Percentiles rank a stretch among this genome's conserved stretches.
These are phyloP conservation scores for Phortica variegata DNA, from an alignment of 1,140 invertebrate genomes.

Conservation along the genomic window DNA sequence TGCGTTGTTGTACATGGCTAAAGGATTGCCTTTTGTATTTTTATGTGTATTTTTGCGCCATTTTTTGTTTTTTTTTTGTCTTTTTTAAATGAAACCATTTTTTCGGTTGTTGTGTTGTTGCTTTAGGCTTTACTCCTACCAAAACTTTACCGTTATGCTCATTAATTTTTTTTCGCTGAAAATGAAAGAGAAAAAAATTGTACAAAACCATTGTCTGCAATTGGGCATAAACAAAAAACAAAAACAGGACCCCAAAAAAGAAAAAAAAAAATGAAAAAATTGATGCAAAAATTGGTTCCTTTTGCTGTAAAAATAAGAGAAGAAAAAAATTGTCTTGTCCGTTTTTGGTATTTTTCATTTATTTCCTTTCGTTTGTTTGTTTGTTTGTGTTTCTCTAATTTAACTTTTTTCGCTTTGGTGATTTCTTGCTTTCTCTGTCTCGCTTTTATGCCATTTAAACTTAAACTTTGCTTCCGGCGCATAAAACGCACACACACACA, in stretches of 20 bases:
- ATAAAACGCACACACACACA: not conserved
- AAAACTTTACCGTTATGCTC: slow-evolving; percentile 45
- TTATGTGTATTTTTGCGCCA: slow-evolving; percentile 9
- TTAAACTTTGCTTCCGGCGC: slow-evolving; percentile 1
- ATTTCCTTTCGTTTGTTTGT: too few relatives aligned
- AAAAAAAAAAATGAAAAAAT: slow-evolving; percentile 13
- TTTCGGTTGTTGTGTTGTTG: too few relatives aligned
- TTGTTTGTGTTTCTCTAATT: too few relatives aligned
- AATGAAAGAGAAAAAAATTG: slow-evolving; percentile 16
- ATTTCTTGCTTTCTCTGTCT: too few relatives aligned
- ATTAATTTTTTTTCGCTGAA: slow-evolving; percentile 52
- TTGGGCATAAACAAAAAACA: slow-evolving; percentile 19
- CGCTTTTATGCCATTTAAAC: too few relatives aligned
- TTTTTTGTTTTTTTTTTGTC: slow-evolving; percentile 24
- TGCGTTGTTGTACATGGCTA: slow-evolving; percentile 9
- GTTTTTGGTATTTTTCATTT: too few relatives aligned
- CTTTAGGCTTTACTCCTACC: too few relatives aligned
- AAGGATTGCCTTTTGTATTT: slow-evolving; percentile 42
- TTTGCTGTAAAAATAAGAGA: too few relatives aligned
- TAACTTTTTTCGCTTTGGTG: too few relatives aligned
- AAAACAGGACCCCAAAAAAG: slow-evolving; percentile 11
- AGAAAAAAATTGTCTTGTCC: too few relatives aligned
- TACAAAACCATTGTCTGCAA: slow-evolving; percentile 17
- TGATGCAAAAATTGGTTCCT: slow-evolving; percentile 25
- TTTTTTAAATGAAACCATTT: slow-evolving; percentile 52